Evolutionary conservation across 2,113 vertebrate species (phyloP), one percentile per base, ranked within the genome.

Genomic region (Macquaria australasica): DNA sequence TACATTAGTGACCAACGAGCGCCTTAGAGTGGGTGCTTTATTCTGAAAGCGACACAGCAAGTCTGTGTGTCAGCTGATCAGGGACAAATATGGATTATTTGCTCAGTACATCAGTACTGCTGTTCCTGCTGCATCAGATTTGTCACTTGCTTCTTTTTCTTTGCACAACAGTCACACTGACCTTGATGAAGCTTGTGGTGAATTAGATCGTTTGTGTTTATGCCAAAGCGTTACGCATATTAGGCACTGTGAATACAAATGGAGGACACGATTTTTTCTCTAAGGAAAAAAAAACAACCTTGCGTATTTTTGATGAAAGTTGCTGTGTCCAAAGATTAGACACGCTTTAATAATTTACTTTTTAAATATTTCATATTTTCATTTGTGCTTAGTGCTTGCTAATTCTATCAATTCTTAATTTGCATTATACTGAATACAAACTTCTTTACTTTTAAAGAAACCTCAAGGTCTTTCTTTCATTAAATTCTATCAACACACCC

Each of bases 1-100:
- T 86, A 86, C 85, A 90, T 92, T 87, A 92, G 89, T 87, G 89
- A 87, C 84, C 77, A 76, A 68, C 5, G 59, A 89, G 84, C 68
- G 62, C 91, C 82, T 83, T 62, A 11, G 81, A 82, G 89, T 75
- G 68, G 70, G 51, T 55, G 3, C 80, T 81, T 77, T 81, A 71
- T 73, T 80, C 77, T 9, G 55, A 55, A 81, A 78, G 63, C 12
- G 28, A 84, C 77, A 71, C 8, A 50, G 43, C 63, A 59, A 79
- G 76, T 81, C 76, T 82, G 69, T 6, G 1, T 11, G 3, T 82
- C 84, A 88, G 55, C 56, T 55, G 56, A 85, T 77, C 43, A 18
- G 64, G 62, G 41, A 79, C 45, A 78, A 86, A 72, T 82, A 86
- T 37, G 28, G 37, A 53, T 84, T 68, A 80, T 79, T 70, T 75